Percentiles rank a stretch among this genome's conserved stretches.
These are phyloP conservation scores for Reinhardtius hippoglossoides DNA, from an alignment of 2,113 vertebrate species.

Conservation along the genomic window DNA sequence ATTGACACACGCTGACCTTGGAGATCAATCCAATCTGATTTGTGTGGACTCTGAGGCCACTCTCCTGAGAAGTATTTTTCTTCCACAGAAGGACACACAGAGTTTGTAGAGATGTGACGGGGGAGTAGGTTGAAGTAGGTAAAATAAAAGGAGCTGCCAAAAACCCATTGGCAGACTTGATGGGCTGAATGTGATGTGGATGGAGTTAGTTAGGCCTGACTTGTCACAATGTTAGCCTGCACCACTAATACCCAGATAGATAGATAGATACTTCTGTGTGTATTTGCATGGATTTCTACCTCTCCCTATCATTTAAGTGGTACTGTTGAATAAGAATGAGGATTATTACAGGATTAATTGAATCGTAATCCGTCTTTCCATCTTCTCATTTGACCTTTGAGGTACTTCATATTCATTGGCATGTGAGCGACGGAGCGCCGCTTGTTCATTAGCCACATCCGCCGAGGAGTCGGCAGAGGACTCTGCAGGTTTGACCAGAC, in stretches of 20 bases:
- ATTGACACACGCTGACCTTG: conserved; percentile 3
- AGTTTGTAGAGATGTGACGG: background rate
- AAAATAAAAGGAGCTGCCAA: too few species aligned
- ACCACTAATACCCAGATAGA: background rate
- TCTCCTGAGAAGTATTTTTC: conserved; percentile 1
- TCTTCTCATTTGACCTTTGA: conserved; percentile 42
- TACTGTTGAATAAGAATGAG: conserved; percentile 16
- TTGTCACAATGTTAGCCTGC: too few species aligned
- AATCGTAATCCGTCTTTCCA: conserved; percentile 25
- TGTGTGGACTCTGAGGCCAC: background rate
- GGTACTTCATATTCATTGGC: conserved; percentile 50
- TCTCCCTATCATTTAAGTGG: conserved; percentile 11
- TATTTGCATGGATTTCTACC: background rate
- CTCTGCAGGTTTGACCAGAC: conserved; percentile 27
- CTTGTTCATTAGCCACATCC: conserved; percentile 53
- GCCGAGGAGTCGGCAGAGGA: conserved; percentile 29
- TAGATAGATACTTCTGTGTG: background rate
- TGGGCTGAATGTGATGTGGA: conserved; percentile 46
- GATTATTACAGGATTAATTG: conserved; percentile 27
- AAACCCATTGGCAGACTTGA: background rate
- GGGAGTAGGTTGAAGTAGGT: background rate
- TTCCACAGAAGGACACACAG: conserved; percentile 3
- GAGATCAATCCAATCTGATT: background rate
- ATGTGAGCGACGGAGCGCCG: background rate
- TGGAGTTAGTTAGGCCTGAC: conserved; percentile 17